These are phyloP conservation scores for Uromys caudimaculatus DNA, from an alignment of 2,797 vertebrate species.

Conservation along the genomic window DNA sequence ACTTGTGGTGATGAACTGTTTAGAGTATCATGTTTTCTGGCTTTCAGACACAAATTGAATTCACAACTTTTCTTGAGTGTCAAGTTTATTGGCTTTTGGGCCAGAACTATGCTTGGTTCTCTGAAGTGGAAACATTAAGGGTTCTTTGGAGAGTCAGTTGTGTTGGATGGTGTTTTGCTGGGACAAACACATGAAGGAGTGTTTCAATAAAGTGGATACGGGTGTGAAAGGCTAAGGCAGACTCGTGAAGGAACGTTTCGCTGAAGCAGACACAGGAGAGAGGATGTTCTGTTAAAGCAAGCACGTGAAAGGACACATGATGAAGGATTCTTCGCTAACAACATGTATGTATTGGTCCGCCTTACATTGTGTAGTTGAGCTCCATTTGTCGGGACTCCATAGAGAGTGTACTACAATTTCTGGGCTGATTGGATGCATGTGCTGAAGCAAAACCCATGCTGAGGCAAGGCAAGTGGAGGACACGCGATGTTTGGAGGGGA, in stretches of 20 bases:
- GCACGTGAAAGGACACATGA: neutral
- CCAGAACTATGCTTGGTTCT: neutral
- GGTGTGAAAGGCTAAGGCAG: neutral
- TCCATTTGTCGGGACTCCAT: neutral
- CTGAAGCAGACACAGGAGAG: neutral
- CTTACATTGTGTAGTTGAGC: neutral
- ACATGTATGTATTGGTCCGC: neutral
- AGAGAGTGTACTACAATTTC: neutral
- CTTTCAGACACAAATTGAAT: neutral
- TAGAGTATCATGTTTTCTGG: neutral
- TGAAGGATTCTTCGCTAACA: neutral
- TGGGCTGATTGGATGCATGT: neutral
- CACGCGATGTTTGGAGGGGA: neutral
- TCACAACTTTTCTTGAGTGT: neutral
- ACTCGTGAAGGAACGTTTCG: neutral
- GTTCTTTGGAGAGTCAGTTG: neutral
- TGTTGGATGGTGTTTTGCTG: neutral
- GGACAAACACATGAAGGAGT: neutral
- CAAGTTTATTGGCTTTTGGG: neutral
- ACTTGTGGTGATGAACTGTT: neutral
- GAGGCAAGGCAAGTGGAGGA: neutral
- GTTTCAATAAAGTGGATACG: neutral
- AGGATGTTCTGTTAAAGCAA: neutral
- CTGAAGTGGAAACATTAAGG: neutral
- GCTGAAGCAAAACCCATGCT: neutral